Evolutionary conservation across 2,888 invertebrate genomes (phyloP).

Genomic region (Pasiphila rectangulata): DNA sequence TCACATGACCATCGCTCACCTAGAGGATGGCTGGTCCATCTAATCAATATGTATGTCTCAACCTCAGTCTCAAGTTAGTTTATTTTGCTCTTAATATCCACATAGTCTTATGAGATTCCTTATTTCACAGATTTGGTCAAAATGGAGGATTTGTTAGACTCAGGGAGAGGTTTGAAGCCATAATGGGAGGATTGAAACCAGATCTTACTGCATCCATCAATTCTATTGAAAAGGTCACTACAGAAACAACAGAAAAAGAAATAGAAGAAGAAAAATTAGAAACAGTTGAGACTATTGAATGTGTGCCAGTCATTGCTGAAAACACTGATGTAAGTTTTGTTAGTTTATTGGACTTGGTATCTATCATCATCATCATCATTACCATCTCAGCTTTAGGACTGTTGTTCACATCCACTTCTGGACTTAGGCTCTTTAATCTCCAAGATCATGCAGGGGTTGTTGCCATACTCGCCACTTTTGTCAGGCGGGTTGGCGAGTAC

Average conservation of each 20-base stretch:
- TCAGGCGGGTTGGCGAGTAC: no score
- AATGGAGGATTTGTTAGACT: slow-evolving; percentile 93
- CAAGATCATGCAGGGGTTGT: no score
- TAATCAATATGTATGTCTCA: slow-evolving; percentile 88
- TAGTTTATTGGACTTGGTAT: no score
- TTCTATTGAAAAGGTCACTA: slow-evolving; percentile 67
- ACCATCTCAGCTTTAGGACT: no score
- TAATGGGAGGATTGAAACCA: slow-evolving; percentile 80
- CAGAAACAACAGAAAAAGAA: slow-evolving; percentile 67
- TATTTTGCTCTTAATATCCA: background rate
- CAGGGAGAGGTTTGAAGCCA: slow-evolving; percentile 90
- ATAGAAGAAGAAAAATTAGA: slow-evolving; percentile 53
- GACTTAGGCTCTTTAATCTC: no score
- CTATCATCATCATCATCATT: no score
- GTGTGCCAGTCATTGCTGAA: slow-evolving; percentile 49
- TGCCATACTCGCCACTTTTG: no score
- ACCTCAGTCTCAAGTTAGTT: background rate
- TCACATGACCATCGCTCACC: slow-evolving; percentile 91
- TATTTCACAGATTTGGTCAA: slow-evolving; percentile 86
- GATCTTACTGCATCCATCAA: slow-evolving; percentile 65
- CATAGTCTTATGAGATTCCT: background rate
- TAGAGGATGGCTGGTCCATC: slow-evolving; percentile 97
- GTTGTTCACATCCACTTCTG: no score
- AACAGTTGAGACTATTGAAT: slow-evolving; percentile 50
- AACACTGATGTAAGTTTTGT: slow-evolving; percentile 55